phyloP scores from a whole-genome alignment of 2,888 invertebrate genomes.

The Epinotia brunnichana region DNA sequence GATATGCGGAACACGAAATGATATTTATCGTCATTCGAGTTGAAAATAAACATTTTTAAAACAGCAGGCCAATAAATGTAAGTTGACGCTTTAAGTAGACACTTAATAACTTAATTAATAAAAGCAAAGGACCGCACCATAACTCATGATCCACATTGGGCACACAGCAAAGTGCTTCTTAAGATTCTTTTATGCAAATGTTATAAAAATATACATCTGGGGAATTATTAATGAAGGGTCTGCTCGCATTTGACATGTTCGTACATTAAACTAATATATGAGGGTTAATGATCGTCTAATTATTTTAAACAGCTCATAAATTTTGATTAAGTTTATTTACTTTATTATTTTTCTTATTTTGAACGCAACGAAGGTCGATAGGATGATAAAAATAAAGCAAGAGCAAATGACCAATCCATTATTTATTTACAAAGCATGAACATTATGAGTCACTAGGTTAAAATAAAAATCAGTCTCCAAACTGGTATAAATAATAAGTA shows the following conservation, averaged over 20 bases:
- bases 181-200: slow-evolving; percentile 79
- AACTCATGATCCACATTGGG: slow-evolving; percentile 67
- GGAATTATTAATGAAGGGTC: slow-evolving; percentile 73
- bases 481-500: background rate
- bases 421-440: background rate
- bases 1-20: slow-evolving; percentile 14
- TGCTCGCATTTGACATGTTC: slow-evolving; percentile 66
- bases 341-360: slow-evolving; percentile 52
- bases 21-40: slow-evolving; percentile 9
- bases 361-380: slow-evolving; percentile 31
- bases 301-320: slow-evolving; percentile 73
- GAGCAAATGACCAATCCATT: slow-evolving; percentile 18
- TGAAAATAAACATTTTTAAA: slow-evolving; percentile 34
- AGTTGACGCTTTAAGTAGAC: slow-evolving; percentile 39
- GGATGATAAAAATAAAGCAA: slow-evolving; percentile 27
- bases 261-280: slow-evolving; percentile 73
- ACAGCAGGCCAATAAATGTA: slow-evolving; percentile 40
- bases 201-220: slow-evolving; percentile 65
- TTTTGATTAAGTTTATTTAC: slow-evolving; percentile 50
- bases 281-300: slow-evolving; percentile 72
- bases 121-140: slow-evolving; percentile 58
- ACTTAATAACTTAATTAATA: slow-evolving; percentile 71
- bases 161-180: slow-evolving; percentile 72
- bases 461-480: background rate
- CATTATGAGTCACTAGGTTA: background rate